These are phyloP conservation scores for Megalops atlanticus DNA, from an alignment of 2,113 vertebrate genomes.

Conservation along the genomic window DNA sequence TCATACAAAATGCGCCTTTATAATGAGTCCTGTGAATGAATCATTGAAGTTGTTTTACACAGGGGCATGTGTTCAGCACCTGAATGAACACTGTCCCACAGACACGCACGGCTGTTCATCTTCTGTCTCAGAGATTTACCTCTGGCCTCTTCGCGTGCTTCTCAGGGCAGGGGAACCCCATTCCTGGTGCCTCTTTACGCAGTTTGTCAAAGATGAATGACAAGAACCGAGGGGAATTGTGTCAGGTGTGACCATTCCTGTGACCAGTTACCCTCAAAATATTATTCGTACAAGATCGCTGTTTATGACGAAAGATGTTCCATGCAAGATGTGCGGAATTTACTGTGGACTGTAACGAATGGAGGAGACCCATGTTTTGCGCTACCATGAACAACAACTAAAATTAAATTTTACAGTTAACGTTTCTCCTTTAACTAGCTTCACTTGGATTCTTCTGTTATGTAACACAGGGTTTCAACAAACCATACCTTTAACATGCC, in stretches of 20 bases:
- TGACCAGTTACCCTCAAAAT: not conserved
- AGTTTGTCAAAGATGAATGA: not conserved
- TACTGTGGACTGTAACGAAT: not conserved
- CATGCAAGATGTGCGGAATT: not conserved
- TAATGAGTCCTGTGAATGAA: not conserved
- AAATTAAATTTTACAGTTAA: not conserved
- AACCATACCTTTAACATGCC: too few species aligned
- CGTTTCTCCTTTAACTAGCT: too few species aligned
- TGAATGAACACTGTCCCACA: slow-evolving; percentile 1
- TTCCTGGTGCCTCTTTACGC: not conserved
- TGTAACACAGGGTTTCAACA: too few species aligned
- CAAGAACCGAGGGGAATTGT: not conserved
- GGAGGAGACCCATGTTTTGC: not conserved
- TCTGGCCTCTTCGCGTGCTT: not conserved
- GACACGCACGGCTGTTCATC: not conserved
- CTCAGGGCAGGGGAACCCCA: not conserved
- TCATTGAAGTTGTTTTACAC: not conserved
- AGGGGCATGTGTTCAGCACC: slow-evolving; percentile 24
- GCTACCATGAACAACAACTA: not conserved
- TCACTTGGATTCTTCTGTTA: too few species aligned
- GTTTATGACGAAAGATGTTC: not conserved
- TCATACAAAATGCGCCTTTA: not conserved
- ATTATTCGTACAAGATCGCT: not conserved
- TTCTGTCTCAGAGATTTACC: slow-evolving; percentile 17
- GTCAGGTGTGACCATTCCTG: not conserved